Percentiles rank a stretch among this genome's conserved stretches.
Conservation (phyloP, 1,140 invertebrate species). For the Drosophila pseudoananassae region DNA sequence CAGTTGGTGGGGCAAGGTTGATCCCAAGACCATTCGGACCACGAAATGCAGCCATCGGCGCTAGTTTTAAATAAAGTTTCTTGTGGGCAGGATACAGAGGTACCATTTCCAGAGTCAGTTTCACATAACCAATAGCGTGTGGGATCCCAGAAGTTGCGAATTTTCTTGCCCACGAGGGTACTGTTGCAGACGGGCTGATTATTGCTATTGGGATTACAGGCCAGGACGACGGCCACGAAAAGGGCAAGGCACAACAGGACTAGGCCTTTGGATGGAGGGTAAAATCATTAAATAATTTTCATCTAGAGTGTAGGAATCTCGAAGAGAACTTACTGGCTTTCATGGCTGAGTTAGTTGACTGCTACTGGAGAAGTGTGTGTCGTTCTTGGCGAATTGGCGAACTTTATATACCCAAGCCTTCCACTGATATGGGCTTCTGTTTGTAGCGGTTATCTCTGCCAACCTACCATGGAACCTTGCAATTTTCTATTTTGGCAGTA, state of each 20-base stretch:
- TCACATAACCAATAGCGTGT: slow-evolving; percentile 44
- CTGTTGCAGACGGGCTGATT: slow-evolving; percentile 30
- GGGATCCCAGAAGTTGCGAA: slow-evolving; percentile 56
- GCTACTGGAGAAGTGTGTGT: slow-evolving; percentile 39
- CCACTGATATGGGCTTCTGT: slow-evolving; percentile 27
- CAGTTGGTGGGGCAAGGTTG: no score
- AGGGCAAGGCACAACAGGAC: slow-evolving; percentile 34
- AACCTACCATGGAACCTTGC: slow-evolving; percentile 13
- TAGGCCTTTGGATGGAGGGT: slow-evolving; percentile 20
- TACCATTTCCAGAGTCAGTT: background rate
- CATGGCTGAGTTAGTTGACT: slow-evolving; percentile 42
- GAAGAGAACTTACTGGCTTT: slow-evolving; percentile 52
- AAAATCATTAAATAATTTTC: background rate
- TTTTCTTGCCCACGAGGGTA: background rate
- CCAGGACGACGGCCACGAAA: slow-evolving; percentile 17
- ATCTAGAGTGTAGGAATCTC: background rate
- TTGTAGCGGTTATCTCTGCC: slow-evolving; percentile 52
- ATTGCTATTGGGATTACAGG: slow-evolving; percentile 35
- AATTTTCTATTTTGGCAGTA: slow-evolving; percentile 47
- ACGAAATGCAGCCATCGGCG: background rate
- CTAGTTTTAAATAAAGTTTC: background rate
- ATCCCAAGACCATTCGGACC: background rate
- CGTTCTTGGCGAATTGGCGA: slow-evolving; percentile 14
- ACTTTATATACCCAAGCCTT: slow-evolving; percentile 44
- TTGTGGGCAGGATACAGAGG: background rate